Base-by-base conservation (phyloP, 2,888 invertebrate species). In the Leptinotarsa haldemani region DNA sequence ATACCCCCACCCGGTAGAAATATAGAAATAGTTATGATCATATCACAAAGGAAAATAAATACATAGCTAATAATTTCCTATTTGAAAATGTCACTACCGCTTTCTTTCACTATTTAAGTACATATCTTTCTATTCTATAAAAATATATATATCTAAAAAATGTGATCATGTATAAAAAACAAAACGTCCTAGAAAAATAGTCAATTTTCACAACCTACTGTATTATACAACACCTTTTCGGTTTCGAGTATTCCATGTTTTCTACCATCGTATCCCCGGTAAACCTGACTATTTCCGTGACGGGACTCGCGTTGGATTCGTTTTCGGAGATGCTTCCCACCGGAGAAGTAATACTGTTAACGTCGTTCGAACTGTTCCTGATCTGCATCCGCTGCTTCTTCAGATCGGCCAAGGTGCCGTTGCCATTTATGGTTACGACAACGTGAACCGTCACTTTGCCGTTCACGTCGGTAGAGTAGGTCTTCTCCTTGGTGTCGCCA, bases 311-410 rank as follows among this genome's bases (percentile, higher is more conserved):
- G 82, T 88, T 87, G 80, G 88, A 87, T 83, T 89, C 90, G 82
- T 87, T 88, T 81, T 88, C 89, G 74, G 86, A 85, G 52, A 87
- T 77, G 73, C 87, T 88, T 83, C 87, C 88, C 82, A 89, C 71
- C 83, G 84, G 83, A 25, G 86, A 85, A 7, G 83, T 80, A 53
- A 87, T 77, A 79, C 84, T 85, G 80, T 81, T 85, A 58, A 86
- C 86, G 79, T 88, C 88, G 0, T 90, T 90, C 78, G 89, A 90
- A 71, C 91, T 92, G 84, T 92, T 93, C 82, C 95, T 90, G 82
- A 94, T 95, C 83, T 95, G 94, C 77, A 95, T 92, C 78, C 97
- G 91, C 86, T 97, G 96, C 87, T 97, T 97, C 89, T 98, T 98
- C 87, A 97, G 90, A 88, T 97, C 97, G 70, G 97, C 94, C 82